phyloP scores from a whole-genome alignment of 2,797 vertebrate genomes.

The Craterocephalus amniculus region DNA sequence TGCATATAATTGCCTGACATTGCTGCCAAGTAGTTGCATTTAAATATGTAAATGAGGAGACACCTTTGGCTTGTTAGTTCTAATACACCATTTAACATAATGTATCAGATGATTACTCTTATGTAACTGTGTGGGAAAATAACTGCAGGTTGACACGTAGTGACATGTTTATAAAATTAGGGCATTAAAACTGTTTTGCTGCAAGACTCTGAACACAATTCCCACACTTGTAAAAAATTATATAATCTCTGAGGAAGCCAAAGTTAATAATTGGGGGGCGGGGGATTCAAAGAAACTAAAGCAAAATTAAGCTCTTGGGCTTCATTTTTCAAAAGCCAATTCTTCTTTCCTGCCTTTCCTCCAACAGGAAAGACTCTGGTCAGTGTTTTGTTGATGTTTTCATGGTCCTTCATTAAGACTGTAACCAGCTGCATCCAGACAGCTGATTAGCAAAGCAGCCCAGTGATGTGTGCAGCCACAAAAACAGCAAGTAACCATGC shows the following conservation, averaged over 20 bases:
- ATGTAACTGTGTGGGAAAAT: constrained; percentile 15
- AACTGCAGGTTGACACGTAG: constrained; percentile 30
- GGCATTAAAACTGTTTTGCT: constrained; percentile 5
- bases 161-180: constrained; percentile 13
- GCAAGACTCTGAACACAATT: constrained; percentile 26
- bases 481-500: constrained; percentile 11
- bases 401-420: constrained; percentile 27
- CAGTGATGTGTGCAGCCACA: background rate
- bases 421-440: constrained; percentile 24
- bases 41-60: constrained; percentile 53
- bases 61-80: constrained; percentile 40
- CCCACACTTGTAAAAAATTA: constrained; percentile 21
- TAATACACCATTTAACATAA: constrained; percentile 42
- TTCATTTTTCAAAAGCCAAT: constrained; percentile 9
- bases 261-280: background rate
- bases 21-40: constrained; percentile 27
- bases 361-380: constrained; percentile 33
- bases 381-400: constrained; percentile 50
- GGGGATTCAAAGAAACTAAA: constrained; percentile 17
- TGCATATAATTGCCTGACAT: constrained; percentile 22
- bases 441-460: constrained; percentile 30
- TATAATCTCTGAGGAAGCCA: background rate
- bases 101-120: constrained; percentile 34
- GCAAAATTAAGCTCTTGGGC: background rate
- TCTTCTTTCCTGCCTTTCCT: constrained; percentile 23